Evolutionary conservation across 2,113 vertebrate genomes (phyloP).

Genomic region (Gasterosteus aculeatus): DNA sequence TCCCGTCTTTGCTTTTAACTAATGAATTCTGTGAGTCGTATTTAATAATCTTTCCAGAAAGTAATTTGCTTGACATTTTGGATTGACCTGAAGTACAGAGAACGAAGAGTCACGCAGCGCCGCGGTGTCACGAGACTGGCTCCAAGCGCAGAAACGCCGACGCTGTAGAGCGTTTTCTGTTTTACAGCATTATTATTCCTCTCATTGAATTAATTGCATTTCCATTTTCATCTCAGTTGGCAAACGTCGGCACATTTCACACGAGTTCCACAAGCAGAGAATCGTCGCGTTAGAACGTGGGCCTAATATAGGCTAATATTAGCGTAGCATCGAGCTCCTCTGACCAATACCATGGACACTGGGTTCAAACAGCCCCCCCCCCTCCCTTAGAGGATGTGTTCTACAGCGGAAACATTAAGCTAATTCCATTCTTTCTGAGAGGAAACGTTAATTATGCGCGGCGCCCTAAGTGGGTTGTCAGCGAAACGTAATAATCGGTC

Average conservation of each 20-base stretch:
- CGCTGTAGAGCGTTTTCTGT: constrained; percentile 26
- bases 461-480: constrained; percentile 42
- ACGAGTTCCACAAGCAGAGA: background rate
- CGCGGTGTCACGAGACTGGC: constrained; percentile 6
- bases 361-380: background rate
- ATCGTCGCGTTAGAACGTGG: too few relatives aligned
- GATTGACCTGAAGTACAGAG: constrained; percentile 18
- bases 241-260: constrained; percentile 26
- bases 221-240: constrained; percentile 33
- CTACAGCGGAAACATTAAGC: background rate
- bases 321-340: constrained; percentile 12
- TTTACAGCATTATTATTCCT: constrained; percentile 37
- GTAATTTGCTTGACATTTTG: constrained; percentile 45
- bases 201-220: constrained; percentile 35
- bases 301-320: constrained; percentile 20
- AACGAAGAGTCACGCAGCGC: constrained; percentile 13
- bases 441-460: constrained; percentile 30
- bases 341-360: too few relatives aligned
- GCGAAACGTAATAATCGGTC: constrained; percentile 24
- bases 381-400: background rate
- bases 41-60: constrained; percentile 35
- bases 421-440: constrained; percentile 8
- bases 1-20: constrained; percentile 26
- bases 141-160: constrained; percentile 20
- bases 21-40: constrained; percentile 22